Percentiles rank a stretch among this genome's conserved stretches.
Conservation (phyloP, 1,140 invertebrate genomes). For the Oryzaephilus surinamensis region DNA sequence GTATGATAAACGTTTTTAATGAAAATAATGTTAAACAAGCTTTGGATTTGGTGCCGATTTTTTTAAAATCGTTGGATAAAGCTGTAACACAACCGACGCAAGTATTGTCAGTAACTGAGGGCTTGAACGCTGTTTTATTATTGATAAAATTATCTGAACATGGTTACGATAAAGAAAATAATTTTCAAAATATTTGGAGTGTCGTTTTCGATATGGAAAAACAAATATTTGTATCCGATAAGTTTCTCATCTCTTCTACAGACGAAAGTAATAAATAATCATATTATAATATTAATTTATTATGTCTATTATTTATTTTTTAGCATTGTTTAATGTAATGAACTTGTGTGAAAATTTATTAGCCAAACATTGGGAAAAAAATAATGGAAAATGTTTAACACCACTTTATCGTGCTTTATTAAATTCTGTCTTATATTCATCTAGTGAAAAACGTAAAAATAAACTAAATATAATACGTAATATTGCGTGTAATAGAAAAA, state of each 20-base stretch:
- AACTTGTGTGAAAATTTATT: conserved; percentile 54
- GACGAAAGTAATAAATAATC: conserved; percentile 50
- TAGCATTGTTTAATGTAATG: conserved; percentile 49
- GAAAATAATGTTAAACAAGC: conserved; percentile 42
- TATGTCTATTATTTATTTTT: conserved; percentile 16
- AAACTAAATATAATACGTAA: too few relatives aligned
- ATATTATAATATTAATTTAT: conserved; percentile 1
- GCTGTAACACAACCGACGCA: conserved; percentile 54
- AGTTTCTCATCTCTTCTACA: conserved; percentile 51
- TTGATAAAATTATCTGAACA: conserved; percentile 50
- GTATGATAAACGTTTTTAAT: conserved; percentile 53
- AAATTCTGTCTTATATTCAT: conserved; percentile 38
- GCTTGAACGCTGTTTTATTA: conserved; percentile 62
- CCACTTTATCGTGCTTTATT: conserved; percentile 44
- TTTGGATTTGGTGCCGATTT: conserved; percentile 42
- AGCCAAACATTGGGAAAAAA: conserved; percentile 45
- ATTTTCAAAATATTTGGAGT: conserved; percentile 52
- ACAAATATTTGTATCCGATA: conserved; percentile 71
- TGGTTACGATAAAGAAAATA: conserved; percentile 45
- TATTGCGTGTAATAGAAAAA: too few relatives aligned
- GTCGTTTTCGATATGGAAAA: conserved; percentile 62
- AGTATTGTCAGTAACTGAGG: conserved; percentile 61
- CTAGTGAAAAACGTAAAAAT: too few relatives aligned
- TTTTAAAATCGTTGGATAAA: conserved; percentile 60
- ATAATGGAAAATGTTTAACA: conserved; percentile 43